Evolutionary conservation across 1,140 invertebrate species (phyloP), one percentile per base, ranked within the genome.

Genomic region (Drosophila guanche): DNA sequence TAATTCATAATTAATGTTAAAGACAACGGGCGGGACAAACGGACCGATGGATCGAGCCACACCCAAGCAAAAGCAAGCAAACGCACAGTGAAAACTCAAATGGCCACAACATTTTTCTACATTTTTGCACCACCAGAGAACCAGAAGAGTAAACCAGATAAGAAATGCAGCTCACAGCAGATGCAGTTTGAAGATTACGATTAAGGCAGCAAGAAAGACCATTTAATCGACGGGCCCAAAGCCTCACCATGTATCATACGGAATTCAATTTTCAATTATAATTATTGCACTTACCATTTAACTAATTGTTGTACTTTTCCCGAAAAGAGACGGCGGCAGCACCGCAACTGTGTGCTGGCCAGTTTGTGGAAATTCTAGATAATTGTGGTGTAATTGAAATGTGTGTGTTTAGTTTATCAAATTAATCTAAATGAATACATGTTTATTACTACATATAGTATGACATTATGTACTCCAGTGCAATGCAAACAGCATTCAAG

Each of bases 261-360:
- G 57, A 62, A 63, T 25, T 68, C 41, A 52, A 22, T 45, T 72
- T 72, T 72, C 46, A 51, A 65, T 56, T 65, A 57, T 66, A 76
- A 62, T 67, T 76, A 84, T 71, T 70, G 62, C 75, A 80, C 52
- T 71, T 61, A 53, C 57, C 54, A 77, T 77, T 61, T 81, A 88
- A 83, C 71, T 88, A 89, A 78, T 86, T 86, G 83, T 86, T 86
- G 83, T 88, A 86, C 61, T 86, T 88, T n/a, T n/a, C n/a, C n/a
- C n/a, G n/a, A n/a, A n/a, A n/a, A n/a, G n/a, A n/a, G n/a, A n/a
- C n/a, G n/a, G n/a, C n/a, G 10, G 25, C 29, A 42, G 53, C 53
- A 57, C 22, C 22, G 46, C 53, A 72, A 48, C 62, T 76, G 74
- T 68, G 42, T 25, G 25, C 55, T 60, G 71, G 65, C 45, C 45